Evolutionary conservation across 2,888 invertebrate genomes (phyloP).

Genomic region (Anticlea derivata): DNA sequence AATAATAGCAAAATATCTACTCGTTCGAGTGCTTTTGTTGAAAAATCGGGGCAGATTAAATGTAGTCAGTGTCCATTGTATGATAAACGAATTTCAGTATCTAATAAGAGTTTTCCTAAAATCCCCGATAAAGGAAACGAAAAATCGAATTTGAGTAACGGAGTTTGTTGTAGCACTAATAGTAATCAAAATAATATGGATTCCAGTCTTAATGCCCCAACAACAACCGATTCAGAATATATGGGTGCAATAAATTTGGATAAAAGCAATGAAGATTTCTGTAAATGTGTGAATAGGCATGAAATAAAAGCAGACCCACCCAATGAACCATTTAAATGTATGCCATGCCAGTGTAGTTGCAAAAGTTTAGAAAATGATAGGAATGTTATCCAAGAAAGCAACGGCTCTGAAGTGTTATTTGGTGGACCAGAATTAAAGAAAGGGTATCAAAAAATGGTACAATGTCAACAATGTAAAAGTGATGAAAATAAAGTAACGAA

Average conservation of each 20-base stretch:
- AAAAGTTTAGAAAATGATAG: constrained; percentile 26
- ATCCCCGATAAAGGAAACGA: constrained; percentile 1
- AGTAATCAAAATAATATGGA: not conserved
- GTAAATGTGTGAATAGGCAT: constrained; percentile 42
- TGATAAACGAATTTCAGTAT: constrained; percentile 6
- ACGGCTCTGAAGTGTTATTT: not conserved
- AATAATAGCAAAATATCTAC: not conserved
- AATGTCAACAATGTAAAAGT: constrained; percentile 25
- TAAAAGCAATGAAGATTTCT: constrained; percentile 56
- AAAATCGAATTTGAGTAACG: constrained; percentile 1
- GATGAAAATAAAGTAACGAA: constrained; percentile 6
- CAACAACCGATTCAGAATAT: constrained; percentile 59
- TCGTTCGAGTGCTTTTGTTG: not conserved
- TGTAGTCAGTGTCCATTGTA: not conserved
- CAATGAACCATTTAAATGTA: constrained; percentile 40
- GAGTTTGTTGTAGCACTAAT: constrained; percentile 1
- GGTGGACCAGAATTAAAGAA: not conserved
- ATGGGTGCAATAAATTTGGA: constrained; percentile 65
- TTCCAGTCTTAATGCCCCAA: constrained; percentile 15
- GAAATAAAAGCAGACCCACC: constrained; percentile 12
- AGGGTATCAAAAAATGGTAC: not conserved
- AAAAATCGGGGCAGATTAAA: not conserved
- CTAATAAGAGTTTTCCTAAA: constrained; percentile 1
- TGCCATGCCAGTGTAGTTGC: constrained; percentile 42
- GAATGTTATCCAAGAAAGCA: not conserved